Evolutionary conservation across 2,113 vertebrate species (phyloP).

Genomic region (Columba janthina): DNA sequence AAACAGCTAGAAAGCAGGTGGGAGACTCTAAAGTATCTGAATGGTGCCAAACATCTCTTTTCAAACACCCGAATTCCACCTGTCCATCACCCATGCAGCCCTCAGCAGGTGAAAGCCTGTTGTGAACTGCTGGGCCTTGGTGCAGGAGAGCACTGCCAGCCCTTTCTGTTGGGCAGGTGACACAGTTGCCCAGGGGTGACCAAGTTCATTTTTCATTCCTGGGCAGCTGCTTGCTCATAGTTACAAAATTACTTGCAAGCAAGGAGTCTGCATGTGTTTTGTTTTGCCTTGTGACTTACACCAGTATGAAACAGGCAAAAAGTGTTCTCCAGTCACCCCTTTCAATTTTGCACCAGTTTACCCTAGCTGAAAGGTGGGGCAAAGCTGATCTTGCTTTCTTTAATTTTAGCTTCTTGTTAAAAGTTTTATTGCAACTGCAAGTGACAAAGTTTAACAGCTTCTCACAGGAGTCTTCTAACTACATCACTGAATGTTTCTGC

Average conservation of each 20-base stretch:
- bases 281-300: neutral
- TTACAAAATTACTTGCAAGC: neutral
- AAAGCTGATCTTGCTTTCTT: neutral
- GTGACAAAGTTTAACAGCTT: neutral
- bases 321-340: neutral
- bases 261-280: neutral
- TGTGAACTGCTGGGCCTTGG: accelerated
- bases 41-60: neutral
- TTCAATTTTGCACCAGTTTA: neutral
- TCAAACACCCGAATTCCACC: neutral
- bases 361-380: neutral
- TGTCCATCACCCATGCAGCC: neutral
- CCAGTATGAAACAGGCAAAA: neutral
- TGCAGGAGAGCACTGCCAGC: neutral
- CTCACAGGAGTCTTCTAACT: neutral
- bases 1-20: neutral
- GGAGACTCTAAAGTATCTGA: neutral
- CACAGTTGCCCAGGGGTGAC: neutral
- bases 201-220: neutral
- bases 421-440: neutral
- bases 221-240: neutral
- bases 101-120: neutral
- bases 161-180: neutral
- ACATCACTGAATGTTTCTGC: neutral
- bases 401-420: neutral